phyloP scores from a whole-genome alignment of 2,797 vertebrate species.

The Cuculus canorus region DNA sequence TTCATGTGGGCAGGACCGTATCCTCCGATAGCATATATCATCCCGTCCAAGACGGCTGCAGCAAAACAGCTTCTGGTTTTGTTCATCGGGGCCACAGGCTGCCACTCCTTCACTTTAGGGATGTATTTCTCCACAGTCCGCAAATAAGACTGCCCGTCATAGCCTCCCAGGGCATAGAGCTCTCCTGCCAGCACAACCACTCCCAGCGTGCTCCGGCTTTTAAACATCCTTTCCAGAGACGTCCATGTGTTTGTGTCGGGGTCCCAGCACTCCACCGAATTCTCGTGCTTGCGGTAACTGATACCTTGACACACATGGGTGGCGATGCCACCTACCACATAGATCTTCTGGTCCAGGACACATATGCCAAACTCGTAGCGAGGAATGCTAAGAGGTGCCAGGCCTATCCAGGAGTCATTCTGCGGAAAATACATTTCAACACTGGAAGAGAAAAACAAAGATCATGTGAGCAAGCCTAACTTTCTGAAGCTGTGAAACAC shows the following conservation, averaged over 20 bases:
- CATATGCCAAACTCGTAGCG: conserved; percentile 96
- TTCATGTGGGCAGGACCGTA: conserved; percentile 98
- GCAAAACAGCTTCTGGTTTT: conserved; percentile 96
- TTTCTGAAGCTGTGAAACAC: background rate
- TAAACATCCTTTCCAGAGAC: conserved; percentile 90
- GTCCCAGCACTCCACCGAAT: conserved; percentile 96
- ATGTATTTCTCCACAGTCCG: conserved; percentile 96
- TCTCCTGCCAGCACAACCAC: conserved; percentile 92
- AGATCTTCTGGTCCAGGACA: conserved; percentile 94
- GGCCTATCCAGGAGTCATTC: conserved; percentile 96
- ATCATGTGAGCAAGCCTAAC: background rate
- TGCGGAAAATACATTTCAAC: conserved; percentile 99
- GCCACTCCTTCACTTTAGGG: conserved; percentile 94
- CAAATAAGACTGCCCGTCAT: conserved; percentile 95
- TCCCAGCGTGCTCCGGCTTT: conserved; percentile 93
- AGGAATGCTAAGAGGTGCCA: conserved; percentile 92
- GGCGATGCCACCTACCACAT: conserved; percentile 95
- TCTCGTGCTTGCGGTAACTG: conserved; percentile 93
- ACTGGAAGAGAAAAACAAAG: conserved; percentile 71
- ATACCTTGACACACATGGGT: conserved; percentile 93
- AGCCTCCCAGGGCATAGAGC: conserved; percentile 95
- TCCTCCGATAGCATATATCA: conserved; percentile 97
- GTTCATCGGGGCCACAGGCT: conserved; percentile 94
- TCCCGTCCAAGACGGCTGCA: conserved; percentile 93
- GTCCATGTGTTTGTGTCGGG: conserved; percentile 96